Evolutionary conservation across 92 coral and sea anemone species (phyloP), one percentile per base, ranked within the genome.

Genomic region (Epizoanthus illoricatus): DNA sequence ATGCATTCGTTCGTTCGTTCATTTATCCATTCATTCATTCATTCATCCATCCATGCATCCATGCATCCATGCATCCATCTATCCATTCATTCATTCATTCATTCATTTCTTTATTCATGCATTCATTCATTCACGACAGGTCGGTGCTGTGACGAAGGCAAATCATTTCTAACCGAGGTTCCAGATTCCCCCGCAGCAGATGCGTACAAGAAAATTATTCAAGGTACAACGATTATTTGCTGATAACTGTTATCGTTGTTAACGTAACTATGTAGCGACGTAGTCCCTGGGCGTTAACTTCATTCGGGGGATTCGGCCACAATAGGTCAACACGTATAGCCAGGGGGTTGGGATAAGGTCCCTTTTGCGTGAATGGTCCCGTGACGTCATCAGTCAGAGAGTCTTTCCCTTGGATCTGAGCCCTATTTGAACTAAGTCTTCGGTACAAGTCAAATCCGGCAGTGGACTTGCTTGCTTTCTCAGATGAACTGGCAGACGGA

Each of bases 111-210:
- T 8, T 13, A 11, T 49, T 49, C 55, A 1, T 8, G 7, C 55
- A 11, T 11, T 49, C 11, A 49, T 49, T 49, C 55, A 8, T 49
- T 49, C 55, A 18, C 45, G 57, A 56, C 80, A 92, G 98, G 98
- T 7, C 90, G 92, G 75, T 93, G 90, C 43, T 96, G 99, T 49
- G 99, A 96, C 41, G 99, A 96, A 82, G 99, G 99, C 12, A 96
- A 94, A 61, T 96, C 99, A 54, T 96, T 96, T 86, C 80, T 96
- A 55, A 75, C 91, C 21, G 94, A 89, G 87, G 92, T 93, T 54
- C 99, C 99, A 28, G 97, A 96, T 71, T 96, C 99, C 8, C 98
- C 99, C n/a, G 99, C 98, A 0, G 92, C 99, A 12, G 89, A 91
- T 43, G 93, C 98, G 9, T 96, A 96, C 89, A 86, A 85, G 71